A percentile compares a stretch with the other conserved stretches of the same genome.
Conservation (phyloP, 1,140 invertebrate species). For the Coenobita brevimanus region DNA sequence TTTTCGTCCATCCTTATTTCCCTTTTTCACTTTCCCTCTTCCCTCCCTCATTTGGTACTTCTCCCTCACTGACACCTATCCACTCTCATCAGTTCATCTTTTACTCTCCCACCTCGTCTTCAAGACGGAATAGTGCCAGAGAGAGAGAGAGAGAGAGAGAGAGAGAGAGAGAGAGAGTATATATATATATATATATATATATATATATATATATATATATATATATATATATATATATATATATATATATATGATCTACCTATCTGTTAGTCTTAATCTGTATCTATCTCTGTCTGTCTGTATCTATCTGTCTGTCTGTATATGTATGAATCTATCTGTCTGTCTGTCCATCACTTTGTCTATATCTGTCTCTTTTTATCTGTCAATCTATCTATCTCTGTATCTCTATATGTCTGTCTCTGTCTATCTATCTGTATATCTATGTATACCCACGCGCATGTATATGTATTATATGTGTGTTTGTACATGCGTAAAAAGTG, state of each 20-base stretch:
- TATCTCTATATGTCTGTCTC: constrained; percentile 15
- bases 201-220: neutral
- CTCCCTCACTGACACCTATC: neutral
- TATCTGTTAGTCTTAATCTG: neutral
- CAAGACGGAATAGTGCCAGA: neutral
- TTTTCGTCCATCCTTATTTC: neutral
- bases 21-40: neutral
- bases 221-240: constrained; percentile 25
- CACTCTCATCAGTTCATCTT: neutral
- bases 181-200: neutral
- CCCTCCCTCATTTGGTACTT: neutral
- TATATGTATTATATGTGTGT: too few relatives aligned
- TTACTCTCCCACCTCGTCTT: neutral
- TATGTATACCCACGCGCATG: neutral
- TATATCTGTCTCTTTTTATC: neutral
- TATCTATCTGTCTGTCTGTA: constrained; percentile 7
- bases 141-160: neutral
- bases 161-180: neutral
- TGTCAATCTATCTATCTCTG: neutral
- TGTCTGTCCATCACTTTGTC: neutral
- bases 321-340: neutral
- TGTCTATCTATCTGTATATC: constrained; percentile 4
- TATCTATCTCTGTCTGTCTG: neutral
- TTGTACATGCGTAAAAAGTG: too few relatives aligned
- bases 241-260: neutral